Conservation (phyloP, 2,113 vertebrate genomes). For the Dromiciops gliroides region DNA sequence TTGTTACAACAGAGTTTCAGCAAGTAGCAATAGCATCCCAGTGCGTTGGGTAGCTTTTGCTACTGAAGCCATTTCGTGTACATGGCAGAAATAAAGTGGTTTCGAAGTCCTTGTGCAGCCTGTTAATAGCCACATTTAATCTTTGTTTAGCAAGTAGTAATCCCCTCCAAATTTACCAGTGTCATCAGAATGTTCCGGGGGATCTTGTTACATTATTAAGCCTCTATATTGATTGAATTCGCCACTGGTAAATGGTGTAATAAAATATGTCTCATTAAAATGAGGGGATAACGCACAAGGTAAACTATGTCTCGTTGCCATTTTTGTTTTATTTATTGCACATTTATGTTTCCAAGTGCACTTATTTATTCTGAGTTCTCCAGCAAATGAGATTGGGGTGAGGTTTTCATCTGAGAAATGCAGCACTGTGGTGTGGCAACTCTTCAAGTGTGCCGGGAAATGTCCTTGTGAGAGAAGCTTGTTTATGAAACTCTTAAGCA, state of each 20-base stretch:
- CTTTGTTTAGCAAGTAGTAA: conserved; percentile 73
- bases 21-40: background rate
- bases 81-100: conserved; percentile 62
- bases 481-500: too few species aligned
- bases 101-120: conserved; percentile 44
- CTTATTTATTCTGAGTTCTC: conserved; percentile 58
- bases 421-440: background rate
- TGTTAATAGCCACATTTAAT: conserved; percentile 75
- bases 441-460: background rate
- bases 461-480: background rate
- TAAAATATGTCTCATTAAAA: conserved; percentile 66
- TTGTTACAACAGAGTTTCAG: conserved; percentile 12
- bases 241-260: conserved; percentile 58
- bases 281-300: conserved; percentile 39
- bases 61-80: conserved; percentile 50
- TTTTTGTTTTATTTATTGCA: conserved; percentile 64
- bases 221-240: conserved; percentile 71
- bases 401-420: background rate
- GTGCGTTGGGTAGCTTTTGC: conserved; percentile 22
- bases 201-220: conserved; percentile 60
- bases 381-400: conserved; percentile 11
- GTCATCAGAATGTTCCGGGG: conserved; percentile 55
- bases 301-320: conserved; percentile 45
- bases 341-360: conserved; percentile 48
- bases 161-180: conserved; percentile 68